phyloP scores from a whole-genome alignment of 1,140 invertebrate genomes.

The Agraylea sexmaculata region DNA sequence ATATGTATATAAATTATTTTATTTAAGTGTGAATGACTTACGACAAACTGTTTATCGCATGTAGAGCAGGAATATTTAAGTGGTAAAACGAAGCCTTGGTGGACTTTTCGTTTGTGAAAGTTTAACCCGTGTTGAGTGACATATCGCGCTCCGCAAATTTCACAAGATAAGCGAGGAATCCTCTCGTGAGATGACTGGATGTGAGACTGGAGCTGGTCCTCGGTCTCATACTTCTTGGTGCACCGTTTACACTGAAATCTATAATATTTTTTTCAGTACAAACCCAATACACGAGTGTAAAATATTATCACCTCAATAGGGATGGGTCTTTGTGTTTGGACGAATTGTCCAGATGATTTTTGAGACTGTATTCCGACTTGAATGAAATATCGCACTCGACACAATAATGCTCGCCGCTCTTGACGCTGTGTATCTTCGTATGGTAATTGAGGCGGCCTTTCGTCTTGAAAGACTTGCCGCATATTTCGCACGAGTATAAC shows the following conservation, averaged over 20 bases:
- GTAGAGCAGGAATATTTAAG: conserved; percentile 2
- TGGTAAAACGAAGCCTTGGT: conserved; percentile 1
- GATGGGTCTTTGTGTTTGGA: conserved; percentile 13
- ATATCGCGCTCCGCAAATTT: conserved; percentile 6
- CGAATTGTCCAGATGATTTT: conserved; percentile 13
- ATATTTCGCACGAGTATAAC: conserved; percentile 11
- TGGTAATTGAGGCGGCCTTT: conserved; percentile 8
- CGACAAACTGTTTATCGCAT: conserved; percentile 6
- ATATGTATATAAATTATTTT: too few species aligned
- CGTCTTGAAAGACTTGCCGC: conserved; percentile 16
- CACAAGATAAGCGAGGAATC: background rate
- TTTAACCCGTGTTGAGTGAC: conserved; percentile 5
- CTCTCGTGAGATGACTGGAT: conserved; percentile 4
- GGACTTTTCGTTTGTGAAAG: conserved; percentile 1
- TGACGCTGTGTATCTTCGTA: conserved; percentile 6
- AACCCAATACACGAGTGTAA: too few species aligned
- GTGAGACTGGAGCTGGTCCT: conserved; percentile 2
- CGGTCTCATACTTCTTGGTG: conserved; percentile 5
- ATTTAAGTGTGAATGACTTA: too few species aligned
- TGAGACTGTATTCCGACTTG: conserved; percentile 12
- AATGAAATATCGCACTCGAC: conserved; percentile 18
- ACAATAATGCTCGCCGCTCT: conserved; percentile 13
- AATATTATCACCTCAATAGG: conserved; percentile 11
- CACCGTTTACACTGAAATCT: conserved; percentile 1
- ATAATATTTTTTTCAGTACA: too few species aligned